Base-by-base conservation (phyloP, 2,888 invertebrate species). In the Crocallis elinguaria region DNA sequence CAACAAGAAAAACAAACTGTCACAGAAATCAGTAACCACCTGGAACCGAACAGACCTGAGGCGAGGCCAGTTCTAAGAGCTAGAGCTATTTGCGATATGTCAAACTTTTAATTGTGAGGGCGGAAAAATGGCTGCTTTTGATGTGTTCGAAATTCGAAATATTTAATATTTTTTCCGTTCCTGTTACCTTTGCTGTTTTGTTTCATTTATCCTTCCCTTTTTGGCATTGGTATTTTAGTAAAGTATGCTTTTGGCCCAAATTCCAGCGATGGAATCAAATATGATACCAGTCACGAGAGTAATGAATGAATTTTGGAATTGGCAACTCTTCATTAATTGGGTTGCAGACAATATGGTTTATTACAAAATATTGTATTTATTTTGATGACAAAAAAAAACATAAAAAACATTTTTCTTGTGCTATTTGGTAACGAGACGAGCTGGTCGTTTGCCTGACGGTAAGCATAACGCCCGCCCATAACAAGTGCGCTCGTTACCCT, bases 51-150 rank as follows among this genome's bases (percentile, higher is more conserved):
- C 17, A 54, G 46, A 49, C 60, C 60, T 49, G 44, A 13, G 51
- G 59, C 39, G 32, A 41, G 42, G 32, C 43, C 37, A 43, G 37
- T 51, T 63, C 39, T 32, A 51, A 39, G 12, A 13, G 25, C 27
- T 44, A 42, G 21, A 55, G 42, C 57, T 57, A 60, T 64, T 66
- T 49, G 52, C 49, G 52, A 52, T 60, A 64, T 58, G 64, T 66
- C 70, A 60, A 74, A 75, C 59, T 75, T 75, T 73, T 69, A 74
- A 77, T 74, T 71, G 73, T 60, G 48, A 35, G 21, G 19, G 39
- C 25, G 52, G 59, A 67, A 57, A 63, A 57, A 29, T 30, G 32
- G 23, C 63, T 69, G 65, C 57, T 66, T 72, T 73, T 67, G 75
- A 71, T 69, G 60, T 69, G 63, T 66, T 64, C 32, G 9, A 53